These are phyloP conservation scores for Coracopsis vasa DNA, from an alignment of 2,113 vertebrate species.

Conservation along the genomic window DNA sequence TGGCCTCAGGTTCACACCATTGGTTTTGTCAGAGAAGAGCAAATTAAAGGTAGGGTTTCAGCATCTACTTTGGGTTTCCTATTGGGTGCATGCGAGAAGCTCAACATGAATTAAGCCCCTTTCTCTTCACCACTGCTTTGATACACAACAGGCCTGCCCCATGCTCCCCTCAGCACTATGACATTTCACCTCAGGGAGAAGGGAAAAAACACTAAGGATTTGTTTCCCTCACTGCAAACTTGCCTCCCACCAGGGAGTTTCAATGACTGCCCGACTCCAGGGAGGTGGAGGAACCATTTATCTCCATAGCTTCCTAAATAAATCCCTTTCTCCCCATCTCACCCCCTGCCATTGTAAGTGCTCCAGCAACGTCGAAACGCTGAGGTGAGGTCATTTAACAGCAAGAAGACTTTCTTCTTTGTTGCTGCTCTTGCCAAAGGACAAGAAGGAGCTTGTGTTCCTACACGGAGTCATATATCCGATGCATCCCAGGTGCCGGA, in stretches of 20 bases:
- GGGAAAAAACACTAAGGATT: background rate
- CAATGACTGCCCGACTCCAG: conserved; percentile 12
- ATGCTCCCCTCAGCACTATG: conserved; percentile 5
- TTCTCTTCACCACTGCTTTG: conserved; percentile 30
- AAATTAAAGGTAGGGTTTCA: background rate
- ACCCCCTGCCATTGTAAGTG: background rate
- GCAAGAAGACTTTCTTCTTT: background rate
- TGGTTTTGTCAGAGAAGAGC: background rate
- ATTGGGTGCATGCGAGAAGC: background rate
- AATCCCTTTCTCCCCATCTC: conserved; percentile 13
- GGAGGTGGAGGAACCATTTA: background rate
- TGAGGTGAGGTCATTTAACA: conserved; percentile 44
- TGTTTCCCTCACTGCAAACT: conserved; percentile 33
- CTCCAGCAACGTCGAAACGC: background rate
- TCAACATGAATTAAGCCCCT: background rate
- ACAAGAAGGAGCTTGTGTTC: background rate
- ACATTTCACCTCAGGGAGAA: conserved; percentile 9
- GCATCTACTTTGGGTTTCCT: conserved; percentile 2
- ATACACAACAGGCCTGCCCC: conserved; percentile 20
- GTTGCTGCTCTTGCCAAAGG: conserved; percentile 23
- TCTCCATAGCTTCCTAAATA: conserved; percentile 31
- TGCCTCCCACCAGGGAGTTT: conserved; percentile 42
- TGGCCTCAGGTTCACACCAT: background rate
- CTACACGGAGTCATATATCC: background rate
- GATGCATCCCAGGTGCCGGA: conserved; percentile 39